These are phyloP conservation scores for Neomorphus geoffroyi DNA, from an alignment of 2,797 vertebrate species.

Conservation along the genomic window DNA sequence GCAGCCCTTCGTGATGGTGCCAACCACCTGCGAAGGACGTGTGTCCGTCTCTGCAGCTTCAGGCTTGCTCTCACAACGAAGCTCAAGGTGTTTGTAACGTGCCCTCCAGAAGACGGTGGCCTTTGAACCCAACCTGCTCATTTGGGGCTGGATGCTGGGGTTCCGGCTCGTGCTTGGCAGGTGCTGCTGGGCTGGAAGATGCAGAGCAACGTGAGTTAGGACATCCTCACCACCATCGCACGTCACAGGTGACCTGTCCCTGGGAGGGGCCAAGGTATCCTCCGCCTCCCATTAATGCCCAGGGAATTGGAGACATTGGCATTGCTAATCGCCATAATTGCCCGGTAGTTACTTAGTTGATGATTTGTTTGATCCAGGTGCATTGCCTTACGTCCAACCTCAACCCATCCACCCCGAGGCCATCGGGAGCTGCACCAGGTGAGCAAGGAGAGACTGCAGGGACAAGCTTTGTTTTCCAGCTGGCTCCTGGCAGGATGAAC, in stretches of 20 bases:
- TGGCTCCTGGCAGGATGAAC: not conserved
- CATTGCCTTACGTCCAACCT: not conserved
- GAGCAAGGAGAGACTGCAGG: accelerated
- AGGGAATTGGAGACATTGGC: not conserved
- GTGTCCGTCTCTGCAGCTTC: accelerated
- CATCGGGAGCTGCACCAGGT: not conserved
- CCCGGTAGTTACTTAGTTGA: not conserved
- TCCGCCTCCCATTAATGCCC: not conserved
- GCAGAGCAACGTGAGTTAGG: not conserved
- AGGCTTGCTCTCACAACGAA: accelerated
- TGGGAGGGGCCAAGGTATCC: not conserved
- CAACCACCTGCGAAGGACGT: accelerated
- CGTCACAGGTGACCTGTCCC: not conserved
- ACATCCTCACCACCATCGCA: not conserved
- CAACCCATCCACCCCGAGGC: not conserved
- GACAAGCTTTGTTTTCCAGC: not conserved
- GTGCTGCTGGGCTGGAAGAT: not conserved
- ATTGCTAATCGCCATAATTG: not conserved
- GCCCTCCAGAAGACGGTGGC: not conserved
- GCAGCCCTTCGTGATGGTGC: accelerated
- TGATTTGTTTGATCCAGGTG: not conserved
- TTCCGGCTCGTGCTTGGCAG: not conserved
- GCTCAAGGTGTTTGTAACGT: accelerated
- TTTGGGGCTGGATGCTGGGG: not conserved
- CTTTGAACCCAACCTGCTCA: not conserved